These are phyloP conservation scores for Aselliscus stoliczkanus DNA, from an alignment of 2,797 vertebrate species.

Conservation along the genomic window DNA sequence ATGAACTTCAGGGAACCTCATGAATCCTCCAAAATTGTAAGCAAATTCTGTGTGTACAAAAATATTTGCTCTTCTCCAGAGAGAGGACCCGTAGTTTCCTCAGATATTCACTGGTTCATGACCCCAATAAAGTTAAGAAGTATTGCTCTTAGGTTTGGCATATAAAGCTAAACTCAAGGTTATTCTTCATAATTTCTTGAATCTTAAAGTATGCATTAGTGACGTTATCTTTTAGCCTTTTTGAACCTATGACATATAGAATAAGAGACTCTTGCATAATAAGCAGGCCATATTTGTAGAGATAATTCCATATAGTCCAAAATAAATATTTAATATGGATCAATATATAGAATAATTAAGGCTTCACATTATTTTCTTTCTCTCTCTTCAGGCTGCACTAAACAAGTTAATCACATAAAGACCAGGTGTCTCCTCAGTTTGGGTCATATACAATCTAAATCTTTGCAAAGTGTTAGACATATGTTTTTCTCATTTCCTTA, in stretches of 20 bases:
- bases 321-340: background rate
- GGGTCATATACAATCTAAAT: background rate
- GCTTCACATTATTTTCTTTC: background rate
- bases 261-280: background rate
- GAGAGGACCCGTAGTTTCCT: background rate
- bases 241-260: background rate
- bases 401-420: background rate
- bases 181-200: conserved; percentile 26
- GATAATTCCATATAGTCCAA: background rate
- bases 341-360: background rate
- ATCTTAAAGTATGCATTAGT: background rate
- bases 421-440: background rate
- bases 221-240: background rate
- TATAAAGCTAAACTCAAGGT: background rate
- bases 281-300: background rate
- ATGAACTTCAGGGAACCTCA: background rate
- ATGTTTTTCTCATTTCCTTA: conserved; percentile 69
- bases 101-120: background rate
- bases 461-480: background rate
- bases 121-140: background rate
- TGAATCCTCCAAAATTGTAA: background rate
- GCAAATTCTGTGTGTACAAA: background rate
- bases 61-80: background rate
- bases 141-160: background rate
- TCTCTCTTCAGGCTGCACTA: background rate